A percentile compares a stretch with the other conserved stretches of the same genome.
Conservation (phyloP, 2,797 vertebrate species). For the Tokudaia tokunoshimensis region DNA sequence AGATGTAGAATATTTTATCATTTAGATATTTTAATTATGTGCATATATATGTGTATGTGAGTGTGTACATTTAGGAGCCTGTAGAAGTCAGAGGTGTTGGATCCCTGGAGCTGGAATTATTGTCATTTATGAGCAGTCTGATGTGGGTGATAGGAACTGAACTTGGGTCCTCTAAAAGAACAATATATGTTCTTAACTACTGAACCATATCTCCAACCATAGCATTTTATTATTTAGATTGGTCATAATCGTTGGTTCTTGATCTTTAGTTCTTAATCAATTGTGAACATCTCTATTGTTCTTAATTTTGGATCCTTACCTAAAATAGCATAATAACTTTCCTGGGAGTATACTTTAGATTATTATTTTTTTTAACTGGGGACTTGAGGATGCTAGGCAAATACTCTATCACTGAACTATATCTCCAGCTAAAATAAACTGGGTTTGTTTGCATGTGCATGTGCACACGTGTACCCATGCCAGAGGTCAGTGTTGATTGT, state of each 20-base stretch:
- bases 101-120: background rate
- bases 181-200: background rate
- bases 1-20: background rate
- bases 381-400: background rate
- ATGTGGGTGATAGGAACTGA: background rate
- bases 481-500: background rate
- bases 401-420: background rate
- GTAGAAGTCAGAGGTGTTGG: background rate
- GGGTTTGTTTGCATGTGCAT: background rate
- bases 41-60: background rate
- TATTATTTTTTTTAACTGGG: background rate
- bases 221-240: background rate
- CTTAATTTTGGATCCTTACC: constrained; percentile 49
- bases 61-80: background rate
- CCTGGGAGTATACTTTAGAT: background rate
- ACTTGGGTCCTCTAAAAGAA: background rate
- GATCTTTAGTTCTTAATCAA: background rate
- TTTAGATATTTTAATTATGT: background rate
- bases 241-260: constrained; percentile 1
- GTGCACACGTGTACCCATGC: background rate
- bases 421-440: background rate
- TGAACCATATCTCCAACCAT: background rate
- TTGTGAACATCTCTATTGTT: constrained; percentile 4
- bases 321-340: background rate
- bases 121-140: background rate